Evolutionary conservation across 2,888 invertebrate genomes (phyloP).

Genomic region (Suillia variegata): DNA sequence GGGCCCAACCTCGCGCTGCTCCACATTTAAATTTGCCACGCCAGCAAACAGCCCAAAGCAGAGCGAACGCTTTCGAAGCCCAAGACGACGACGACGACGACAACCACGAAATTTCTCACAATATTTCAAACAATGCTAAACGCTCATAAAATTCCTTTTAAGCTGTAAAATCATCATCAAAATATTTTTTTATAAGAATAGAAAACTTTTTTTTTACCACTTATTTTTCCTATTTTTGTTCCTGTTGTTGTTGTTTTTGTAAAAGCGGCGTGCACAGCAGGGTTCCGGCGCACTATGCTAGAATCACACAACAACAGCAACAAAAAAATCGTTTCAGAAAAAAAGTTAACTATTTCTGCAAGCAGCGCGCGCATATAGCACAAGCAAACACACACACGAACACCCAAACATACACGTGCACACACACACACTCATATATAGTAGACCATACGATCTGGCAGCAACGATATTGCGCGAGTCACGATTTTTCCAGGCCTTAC

Average conservation of each 20-base stretch:
- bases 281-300: background rate
- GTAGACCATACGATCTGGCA: conserved; percentile 54
- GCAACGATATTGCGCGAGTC: conserved; percentile 59
- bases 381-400: conserved; percentile 20
- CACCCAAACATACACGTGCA: conserved; percentile 13
- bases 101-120: conserved; percentile 47
- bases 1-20: too few species aligned
- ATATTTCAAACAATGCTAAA: conserved; percentile 54
- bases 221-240: too few species aligned
- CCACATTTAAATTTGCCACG: too few species aligned
- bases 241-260: conserved; percentile 18
- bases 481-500: conserved; percentile 49
- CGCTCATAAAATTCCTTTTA: conserved; percentile 59
- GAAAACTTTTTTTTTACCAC: conserved; percentile 11
- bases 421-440: conserved; percentile 31
- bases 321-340: background rate
- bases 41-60: too few species aligned
- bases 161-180: conserved; percentile 59
- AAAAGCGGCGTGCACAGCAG: conserved; percentile 31
- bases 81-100: background rate
- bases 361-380: background rate
- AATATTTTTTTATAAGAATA: background rate
- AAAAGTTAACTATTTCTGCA: conserved; percentile 1
- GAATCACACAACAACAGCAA: background rate
- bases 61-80: too few species aligned